phyloP scores from a whole-genome alignment of 1,140 invertebrate genomes.

The Hyles euphorbiae region DNA sequence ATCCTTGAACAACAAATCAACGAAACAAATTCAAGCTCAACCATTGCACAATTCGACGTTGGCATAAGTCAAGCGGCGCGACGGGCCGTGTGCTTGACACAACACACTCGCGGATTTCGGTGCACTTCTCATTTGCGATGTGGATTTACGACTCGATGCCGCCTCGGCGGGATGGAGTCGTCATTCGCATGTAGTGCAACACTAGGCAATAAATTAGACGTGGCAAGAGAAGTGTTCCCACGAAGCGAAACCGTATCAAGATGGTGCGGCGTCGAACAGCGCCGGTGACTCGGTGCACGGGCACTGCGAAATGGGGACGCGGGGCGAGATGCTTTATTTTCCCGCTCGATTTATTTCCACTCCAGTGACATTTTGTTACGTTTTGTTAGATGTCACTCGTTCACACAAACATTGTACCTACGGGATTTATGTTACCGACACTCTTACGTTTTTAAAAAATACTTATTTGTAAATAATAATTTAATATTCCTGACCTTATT shows the following conservation, averaged over 20 bases:
- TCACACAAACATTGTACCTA: slow-evolving; percentile 22
- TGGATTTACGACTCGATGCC: slow-evolving; percentile 34
- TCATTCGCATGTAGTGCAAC: slow-evolving; percentile 45
- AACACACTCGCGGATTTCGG: slow-evolving; percentile 21
- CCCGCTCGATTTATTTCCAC: slow-evolving; percentile 38
- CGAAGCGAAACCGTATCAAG: slow-evolving; percentile 41
- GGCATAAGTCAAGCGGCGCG: slow-evolving; percentile 4
- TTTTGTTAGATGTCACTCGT: slow-evolving; percentile 45
- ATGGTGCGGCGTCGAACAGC: slow-evolving; percentile 28
- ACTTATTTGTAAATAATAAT: no score
- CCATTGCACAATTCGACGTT: slow-evolving; percentile 1
- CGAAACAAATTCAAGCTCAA: slow-evolving; percentile 5
- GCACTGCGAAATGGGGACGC: slow-evolving; percentile 33
- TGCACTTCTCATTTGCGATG: slow-evolving; percentile 33
- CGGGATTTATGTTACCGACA: background rate
- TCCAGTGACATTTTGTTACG: slow-evolving; percentile 39
- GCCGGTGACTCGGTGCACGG: slow-evolving; percentile 12
- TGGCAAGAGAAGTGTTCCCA: slow-evolving; percentile 37
- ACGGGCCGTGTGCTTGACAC: slow-evolving; percentile 4
- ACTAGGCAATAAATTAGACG: slow-evolving; percentile 46
- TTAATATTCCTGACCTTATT: no score
- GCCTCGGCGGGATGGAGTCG: slow-evolving; percentile 38
- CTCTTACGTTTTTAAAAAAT: no score
- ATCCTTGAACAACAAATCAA: slow-evolving; percentile 2
- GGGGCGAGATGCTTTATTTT: slow-evolving; percentile 41